Evolutionary conservation across 92 coral and sea anemone genomes (phyloP).

Genomic region (Galaxea fascicularis): DNA sequence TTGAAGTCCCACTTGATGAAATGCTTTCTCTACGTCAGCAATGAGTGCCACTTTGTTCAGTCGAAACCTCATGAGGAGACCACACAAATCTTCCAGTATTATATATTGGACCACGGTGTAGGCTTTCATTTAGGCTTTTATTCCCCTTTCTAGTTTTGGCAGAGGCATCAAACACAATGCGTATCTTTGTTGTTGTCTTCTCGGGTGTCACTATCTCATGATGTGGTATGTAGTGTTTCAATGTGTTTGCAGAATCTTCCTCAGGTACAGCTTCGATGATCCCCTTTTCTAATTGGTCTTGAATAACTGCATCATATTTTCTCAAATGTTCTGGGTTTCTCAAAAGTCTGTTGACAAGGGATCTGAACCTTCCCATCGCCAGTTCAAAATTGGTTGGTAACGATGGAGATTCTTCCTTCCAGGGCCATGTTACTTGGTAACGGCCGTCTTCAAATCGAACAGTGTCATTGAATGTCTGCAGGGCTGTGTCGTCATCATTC

Average conservation of each 20-base stretch:
- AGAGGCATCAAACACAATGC: constrained; percentile 62
- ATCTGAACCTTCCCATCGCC: constrained; percentile 49
- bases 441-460: too few species aligned
- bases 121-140: constrained; percentile 55
- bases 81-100: constrained; percentile 43
- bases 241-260: background rate
- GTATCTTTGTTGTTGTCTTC: constrained; percentile 55
- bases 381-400: constrained; percentile 49
- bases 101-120: constrained; percentile 54
- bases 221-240: constrained; percentile 50
- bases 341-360: constrained; percentile 26
- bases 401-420: too few species aligned
- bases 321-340: constrained; percentile 14
- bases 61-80: constrained; percentile 62
- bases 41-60: constrained; percentile 45
- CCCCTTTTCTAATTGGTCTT: too few species aligned
- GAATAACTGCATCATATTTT: constrained; percentile 38
- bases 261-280: constrained; percentile 47
- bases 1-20: constrained; percentile 64
- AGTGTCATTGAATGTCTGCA: too few species aligned
- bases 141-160: constrained; percentile 46
- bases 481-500: too few species aligned
- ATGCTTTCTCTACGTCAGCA: constrained; percentile 67
- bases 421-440: too few species aligned
- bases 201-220: constrained; percentile 57